Evolutionary conservation across 2,113 vertebrate species (phyloP).

Genomic region (Tamias sibiricus): DNA sequence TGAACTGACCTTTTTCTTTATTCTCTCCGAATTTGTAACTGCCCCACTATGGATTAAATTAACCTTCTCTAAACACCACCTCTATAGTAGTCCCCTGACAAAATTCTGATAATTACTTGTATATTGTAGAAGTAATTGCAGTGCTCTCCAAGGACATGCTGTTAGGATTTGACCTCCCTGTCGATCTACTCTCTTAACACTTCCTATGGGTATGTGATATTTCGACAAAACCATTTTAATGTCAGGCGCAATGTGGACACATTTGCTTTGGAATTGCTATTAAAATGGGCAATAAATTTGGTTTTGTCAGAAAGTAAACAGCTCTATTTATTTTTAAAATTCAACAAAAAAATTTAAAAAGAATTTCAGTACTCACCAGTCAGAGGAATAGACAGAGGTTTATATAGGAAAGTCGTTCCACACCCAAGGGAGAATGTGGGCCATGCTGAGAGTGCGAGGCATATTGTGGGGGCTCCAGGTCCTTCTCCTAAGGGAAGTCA

Average conservation of each 20-base stretch:
- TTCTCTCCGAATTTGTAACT: background rate
- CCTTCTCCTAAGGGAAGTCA: no score
- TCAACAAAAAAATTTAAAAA: no score
- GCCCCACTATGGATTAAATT: background rate
- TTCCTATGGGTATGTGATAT: background rate
- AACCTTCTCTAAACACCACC: background rate
- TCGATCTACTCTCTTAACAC: background rate
- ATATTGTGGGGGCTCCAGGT: no score
- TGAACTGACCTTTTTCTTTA: background rate
- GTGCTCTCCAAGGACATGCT: background rate
- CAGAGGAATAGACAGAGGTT: no score
- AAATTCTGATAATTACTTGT: background rate
- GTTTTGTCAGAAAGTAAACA: background rate
- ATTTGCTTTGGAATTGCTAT: background rate
- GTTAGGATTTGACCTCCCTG: background rate
- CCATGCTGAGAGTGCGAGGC: no score
- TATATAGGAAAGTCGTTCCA: no score
- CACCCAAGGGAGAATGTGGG: no score
- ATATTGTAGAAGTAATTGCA: background rate
- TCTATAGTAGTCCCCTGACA: background rate
- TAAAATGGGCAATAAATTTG: background rate
- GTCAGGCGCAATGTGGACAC: background rate
- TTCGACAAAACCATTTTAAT: background rate
- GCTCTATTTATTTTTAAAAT: background rate
- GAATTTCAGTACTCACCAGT: no score